phyloP scores from a whole-genome alignment of 1,140 invertebrate species.

The Caenorhabditis brenneri region DNA sequence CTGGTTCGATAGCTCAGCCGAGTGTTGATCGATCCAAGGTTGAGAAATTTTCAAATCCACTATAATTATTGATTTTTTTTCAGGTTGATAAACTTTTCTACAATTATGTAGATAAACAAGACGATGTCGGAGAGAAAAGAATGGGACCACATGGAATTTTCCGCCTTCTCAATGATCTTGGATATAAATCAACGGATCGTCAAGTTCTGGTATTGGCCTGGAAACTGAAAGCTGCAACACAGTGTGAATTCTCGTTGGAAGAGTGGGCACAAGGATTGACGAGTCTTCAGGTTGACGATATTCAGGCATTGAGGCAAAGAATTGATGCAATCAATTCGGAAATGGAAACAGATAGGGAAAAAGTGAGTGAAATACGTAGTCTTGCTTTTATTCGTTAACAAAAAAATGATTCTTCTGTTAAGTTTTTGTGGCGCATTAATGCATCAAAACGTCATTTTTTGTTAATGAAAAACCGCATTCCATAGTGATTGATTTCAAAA shows the following conservation, averaged over 20 bases:
- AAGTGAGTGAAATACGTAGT: neutral
- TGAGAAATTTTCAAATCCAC: neutral
- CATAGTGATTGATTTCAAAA: no score
- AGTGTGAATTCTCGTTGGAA: constrained; percentile 46
- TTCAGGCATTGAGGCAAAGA: neutral
- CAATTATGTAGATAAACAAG: neutral
- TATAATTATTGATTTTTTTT: neutral
- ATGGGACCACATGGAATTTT: constrained; percentile 51
- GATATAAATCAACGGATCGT: constrained; percentile 11
- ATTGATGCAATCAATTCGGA: constrained; percentile 27
- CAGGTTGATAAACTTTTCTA: neutral
- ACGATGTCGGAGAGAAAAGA: neutral
- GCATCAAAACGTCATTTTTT: no score
- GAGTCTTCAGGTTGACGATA: neutral
- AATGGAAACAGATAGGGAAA: neutral
- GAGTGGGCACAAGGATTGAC: constrained; percentile 41
- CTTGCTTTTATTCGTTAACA: no score
- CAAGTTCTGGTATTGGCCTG: constrained; percentile 39
- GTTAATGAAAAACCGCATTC: no score
- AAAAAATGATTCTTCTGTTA: no score
- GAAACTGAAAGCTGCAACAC: constrained; percentile 36
- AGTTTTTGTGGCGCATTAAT: no score
- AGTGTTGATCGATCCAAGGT: constrained; percentile 4
- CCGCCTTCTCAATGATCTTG: constrained; percentile 36
- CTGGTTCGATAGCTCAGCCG: neutral